Conservation (phyloP, 2,888 invertebrate genomes). For the Agriopis aurantiaria region DNA sequence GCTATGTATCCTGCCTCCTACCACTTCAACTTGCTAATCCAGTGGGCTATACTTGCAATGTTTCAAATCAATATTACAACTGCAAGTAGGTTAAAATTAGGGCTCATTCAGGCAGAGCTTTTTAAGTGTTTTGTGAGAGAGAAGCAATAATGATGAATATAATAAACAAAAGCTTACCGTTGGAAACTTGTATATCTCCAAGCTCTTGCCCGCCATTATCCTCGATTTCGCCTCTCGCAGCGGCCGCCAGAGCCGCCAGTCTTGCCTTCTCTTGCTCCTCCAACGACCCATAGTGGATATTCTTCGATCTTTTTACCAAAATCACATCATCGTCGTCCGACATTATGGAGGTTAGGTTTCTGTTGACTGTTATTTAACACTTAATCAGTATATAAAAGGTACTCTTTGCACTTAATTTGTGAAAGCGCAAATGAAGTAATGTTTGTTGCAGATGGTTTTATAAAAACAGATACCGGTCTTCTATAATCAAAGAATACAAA, state of each 20-base stretch:
- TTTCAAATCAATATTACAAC: neutral
- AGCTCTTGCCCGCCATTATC: constrained; percentile 87
- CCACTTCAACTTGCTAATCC: too few relatives aligned
- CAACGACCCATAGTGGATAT: constrained; percentile 95
- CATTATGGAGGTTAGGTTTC: constrained; percentile 85
- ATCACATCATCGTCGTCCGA: constrained; percentile 94
- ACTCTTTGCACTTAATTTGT: neutral
- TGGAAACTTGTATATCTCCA: constrained; percentile 89
- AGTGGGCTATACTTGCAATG: too few relatives aligned
- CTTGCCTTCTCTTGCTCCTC: constrained; percentile 94
- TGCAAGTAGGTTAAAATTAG: too few relatives aligned
- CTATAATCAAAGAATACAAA: too few relatives aligned
- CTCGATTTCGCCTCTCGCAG: constrained; percentile 87
- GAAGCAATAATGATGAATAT: neutral
- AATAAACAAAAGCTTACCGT: constrained; percentile 76
- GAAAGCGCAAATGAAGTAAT: neutral
- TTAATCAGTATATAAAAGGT: too few relatives aligned
- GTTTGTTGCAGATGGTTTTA: neutral
- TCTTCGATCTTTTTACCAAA: constrained; percentile 91
- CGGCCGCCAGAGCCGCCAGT: constrained; percentile 85
- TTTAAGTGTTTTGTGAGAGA: neutral
- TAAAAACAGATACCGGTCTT: neutral
- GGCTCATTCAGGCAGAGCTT: too few relatives aligned
- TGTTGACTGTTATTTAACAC: constrained; percentile 12
- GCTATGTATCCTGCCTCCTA: too few relatives aligned